Conservation (phyloP, 2,888 invertebrate species). For the Poecilobothrus nobilitatus region DNA sequence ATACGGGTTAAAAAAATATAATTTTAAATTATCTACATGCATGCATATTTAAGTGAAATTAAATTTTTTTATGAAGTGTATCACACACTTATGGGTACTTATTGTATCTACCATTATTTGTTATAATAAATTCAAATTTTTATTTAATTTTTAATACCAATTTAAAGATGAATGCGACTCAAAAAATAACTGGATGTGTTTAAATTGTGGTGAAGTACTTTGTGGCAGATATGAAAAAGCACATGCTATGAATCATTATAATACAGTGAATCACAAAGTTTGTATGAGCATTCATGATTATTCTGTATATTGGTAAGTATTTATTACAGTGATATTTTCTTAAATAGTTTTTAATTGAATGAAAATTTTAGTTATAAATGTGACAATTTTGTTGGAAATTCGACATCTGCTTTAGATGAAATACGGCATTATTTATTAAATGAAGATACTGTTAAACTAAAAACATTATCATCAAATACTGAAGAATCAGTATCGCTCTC, state of each 20-base stretch:
- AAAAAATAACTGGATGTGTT: conserved; percentile 68
- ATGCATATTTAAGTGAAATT: too few species aligned
- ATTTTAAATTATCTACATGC: too few species aligned
- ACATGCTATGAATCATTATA: conserved; percentile 65
- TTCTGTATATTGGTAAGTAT: conserved; percentile 63
- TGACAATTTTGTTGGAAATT: conserved; percentile 71
- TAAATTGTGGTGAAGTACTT: conserved; percentile 62
- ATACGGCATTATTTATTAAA: conserved; percentile 48
- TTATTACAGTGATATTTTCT: neutral
- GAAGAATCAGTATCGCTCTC: conserved; percentile 31
- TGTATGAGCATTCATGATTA: conserved; percentile 68
- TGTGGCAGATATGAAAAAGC: conserved; percentile 71
- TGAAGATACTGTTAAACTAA: conserved; percentile 35
- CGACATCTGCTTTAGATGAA: conserved; percentile 53
- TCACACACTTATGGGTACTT: too few species aligned
- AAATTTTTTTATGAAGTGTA: too few species aligned
- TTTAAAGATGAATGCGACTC: conserved; percentile 51
- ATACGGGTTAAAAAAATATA: too few species aligned
- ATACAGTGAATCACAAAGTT: conserved; percentile 56
- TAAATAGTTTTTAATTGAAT: neutral
- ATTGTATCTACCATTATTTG: too few species aligned
- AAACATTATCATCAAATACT: conserved; percentile 37
- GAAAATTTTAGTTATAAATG: conserved; percentile 58
- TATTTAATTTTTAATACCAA: too few species aligned
- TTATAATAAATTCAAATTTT: too few species aligned